A percentile compares a stretch with the other conserved stretches of the same genome.
Conservation (phyloP, 2,797 vertebrate genomes). For the Chiroxiphia lanceolata region DNA sequence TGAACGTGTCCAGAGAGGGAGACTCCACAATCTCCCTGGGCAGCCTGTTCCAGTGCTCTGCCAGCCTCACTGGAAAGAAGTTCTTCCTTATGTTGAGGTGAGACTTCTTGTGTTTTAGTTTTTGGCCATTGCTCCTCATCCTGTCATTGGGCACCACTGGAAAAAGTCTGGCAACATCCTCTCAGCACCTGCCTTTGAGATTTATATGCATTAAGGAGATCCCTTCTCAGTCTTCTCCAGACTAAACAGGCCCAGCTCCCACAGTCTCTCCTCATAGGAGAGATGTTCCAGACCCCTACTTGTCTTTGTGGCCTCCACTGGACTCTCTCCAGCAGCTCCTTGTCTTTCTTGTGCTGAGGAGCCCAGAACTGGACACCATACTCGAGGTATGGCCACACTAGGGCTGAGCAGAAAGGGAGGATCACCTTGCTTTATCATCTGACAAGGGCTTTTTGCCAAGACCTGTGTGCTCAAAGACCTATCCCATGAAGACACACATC, state of each 20-base stretch:
- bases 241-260: not conserved
- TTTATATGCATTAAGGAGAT: not conserved
- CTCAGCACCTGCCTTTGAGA: not conserved
- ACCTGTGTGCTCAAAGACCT: not conserved
- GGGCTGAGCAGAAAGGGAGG: accelerated
- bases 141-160: not conserved
- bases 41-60: not conserved
- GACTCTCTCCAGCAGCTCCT: not conserved
- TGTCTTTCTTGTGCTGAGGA: not conserved
- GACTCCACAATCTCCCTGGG: not conserved
- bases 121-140: not conserved
- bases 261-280: not conserved
- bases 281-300: not conserved
- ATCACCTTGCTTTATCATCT: not conserved
- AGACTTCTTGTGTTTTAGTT: no score
- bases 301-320: not conserved
- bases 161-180: not conserved
- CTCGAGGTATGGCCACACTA: not conserved
- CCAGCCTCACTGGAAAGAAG: not conserved
- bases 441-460: not conserved
- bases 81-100: not conserved
- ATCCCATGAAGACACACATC: not conserved
- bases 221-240: not conserved
- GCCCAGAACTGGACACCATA: not conserved
- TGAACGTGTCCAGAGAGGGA: not conserved